Evolutionary conservation across 2,888 invertebrate genomes (phyloP), one percentile per base, ranked within the genome.

Genomic region (Piscicola geometra): DNA sequence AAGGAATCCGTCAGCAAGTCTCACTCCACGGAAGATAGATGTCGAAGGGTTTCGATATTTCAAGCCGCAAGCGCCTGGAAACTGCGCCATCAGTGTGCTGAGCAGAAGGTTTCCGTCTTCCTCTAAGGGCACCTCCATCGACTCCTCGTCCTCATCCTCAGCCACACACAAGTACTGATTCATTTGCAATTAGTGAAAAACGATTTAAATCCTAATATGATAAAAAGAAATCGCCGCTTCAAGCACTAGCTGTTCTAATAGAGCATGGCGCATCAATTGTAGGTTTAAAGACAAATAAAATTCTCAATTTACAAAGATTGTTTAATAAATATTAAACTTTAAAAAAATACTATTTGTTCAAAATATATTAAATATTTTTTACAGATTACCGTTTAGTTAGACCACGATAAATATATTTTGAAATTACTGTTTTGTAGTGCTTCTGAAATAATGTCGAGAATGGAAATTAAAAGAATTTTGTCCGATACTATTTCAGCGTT

Each of bases 71-170:
- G 96, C 92, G 79, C 97, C 97, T 76, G 98, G 98, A 87, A 94
- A 99, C 86, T 98, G 96, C 71, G 94, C 97, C 80, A 94, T 91
- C 77, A 99, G 88, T n/a, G 99, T 99, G 77, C 94, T 92, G 82
- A 99, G 87, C 78, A 96, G 87, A 79, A 98, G 87, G 32, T 94
- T 94, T 77, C 93, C 92, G 87, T 98, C 96, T 82, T 92, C 90
- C 87, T 98, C 97, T 77, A 92, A 91, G n/a, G 97, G 98, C 81
- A 98, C 88, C 87, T 98, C 98, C 81, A 98, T 94, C 25, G 95
- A 92, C 85, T 96, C 96, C 79, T 93, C 92, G 30, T 80, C 81
- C 86, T 95, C 96, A 84, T 95, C 94, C 86, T 97, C 97, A 82
- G 93, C 92, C 80, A 96, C 95, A 89, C 93, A 93, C 85, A 94